These are phyloP conservation scores for Eurytemora carolleeae DNA, from an alignment of 1,140 invertebrate genomes.

Conservation along the genomic window DNA sequence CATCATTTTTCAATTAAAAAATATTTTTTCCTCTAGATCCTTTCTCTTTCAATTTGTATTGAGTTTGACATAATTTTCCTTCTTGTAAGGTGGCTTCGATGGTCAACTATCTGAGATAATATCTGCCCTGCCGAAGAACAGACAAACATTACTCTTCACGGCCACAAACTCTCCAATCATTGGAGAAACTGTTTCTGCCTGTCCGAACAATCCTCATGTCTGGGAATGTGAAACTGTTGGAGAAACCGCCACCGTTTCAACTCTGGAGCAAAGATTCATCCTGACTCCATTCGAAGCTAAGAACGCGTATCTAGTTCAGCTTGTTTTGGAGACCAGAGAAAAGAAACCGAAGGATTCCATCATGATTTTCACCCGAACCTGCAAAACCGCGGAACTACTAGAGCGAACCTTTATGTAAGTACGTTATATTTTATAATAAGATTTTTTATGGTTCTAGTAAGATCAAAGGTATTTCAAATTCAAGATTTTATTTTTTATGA, in stretches of 20 bases:
- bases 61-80: slow-evolving; percentile 9
- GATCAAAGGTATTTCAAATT: slow-evolving; percentile 58
- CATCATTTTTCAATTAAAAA: slow-evolving; percentile 44
- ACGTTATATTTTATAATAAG: slow-evolving; percentile 3
- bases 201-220: slow-evolving; percentile 1
- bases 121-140: slow-evolving; percentile 47
- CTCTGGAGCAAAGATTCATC: slow-evolving; percentile 71
- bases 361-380: slow-evolving; percentile 82
- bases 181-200: slow-evolving; percentile 1
- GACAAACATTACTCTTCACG: slow-evolving; percentile 76
- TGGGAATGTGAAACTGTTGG: slow-evolving; percentile 37
- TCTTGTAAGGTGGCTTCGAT: slow-evolving; percentile 18
- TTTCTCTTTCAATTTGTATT: slow-evolving; percentile 1
- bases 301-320: slow-evolving; percentile 80
- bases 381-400: slow-evolving; percentile 46
- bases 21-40: too few relatives aligned
- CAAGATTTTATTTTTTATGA: slow-evolving; percentile 53
- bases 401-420: slow-evolving; percentile 1
- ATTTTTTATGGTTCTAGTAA: slow-evolving; percentile 36
- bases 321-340: slow-evolving; percentile 44
- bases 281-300: slow-evolving; percentile 68
- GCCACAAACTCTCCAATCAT: slow-evolving; percentile 59
- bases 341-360: slow-evolving; percentile 52
- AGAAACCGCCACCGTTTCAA: slow-evolving; percentile 55
- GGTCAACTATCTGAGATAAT: slow-evolving; percentile 52